Evolutionary conservation across 2,113 vertebrate species (phyloP).

Genomic region (Fulmarus glacialis): DNA sequence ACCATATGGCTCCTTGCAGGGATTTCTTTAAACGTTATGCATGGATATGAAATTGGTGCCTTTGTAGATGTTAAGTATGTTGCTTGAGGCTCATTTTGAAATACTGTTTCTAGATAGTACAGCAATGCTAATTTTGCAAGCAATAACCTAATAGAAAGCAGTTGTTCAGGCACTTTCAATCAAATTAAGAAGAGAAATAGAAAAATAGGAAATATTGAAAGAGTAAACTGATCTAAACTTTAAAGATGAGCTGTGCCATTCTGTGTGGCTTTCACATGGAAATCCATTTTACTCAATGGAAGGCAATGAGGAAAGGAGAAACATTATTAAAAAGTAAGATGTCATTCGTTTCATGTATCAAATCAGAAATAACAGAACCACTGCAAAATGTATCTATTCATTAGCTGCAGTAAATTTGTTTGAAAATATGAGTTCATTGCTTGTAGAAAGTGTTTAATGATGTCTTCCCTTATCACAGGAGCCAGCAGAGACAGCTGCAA

Average conservation of each 20-base stretch:
- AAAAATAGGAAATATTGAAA: background rate
- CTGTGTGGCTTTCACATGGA: background rate
- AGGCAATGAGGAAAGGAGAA: background rate
- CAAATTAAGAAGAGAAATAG: background rate
- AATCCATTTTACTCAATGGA: background rate
- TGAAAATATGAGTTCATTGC: background rate
- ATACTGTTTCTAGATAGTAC: background rate
- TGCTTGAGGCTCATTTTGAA: conserved; percentile 31
- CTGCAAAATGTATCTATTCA: background rate
- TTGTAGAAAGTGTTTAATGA: background rate
- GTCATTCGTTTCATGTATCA: background rate
- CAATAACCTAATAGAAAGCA: background rate
- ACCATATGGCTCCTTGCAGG: conserved; percentile 35
- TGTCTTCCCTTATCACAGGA: background rate
- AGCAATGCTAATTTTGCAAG: conserved; percentile 6
- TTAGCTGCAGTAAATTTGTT: background rate
- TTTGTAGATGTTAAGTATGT: background rate
- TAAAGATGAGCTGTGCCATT: background rate
- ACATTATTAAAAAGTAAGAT: background rate
- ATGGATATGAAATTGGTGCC: background rate
- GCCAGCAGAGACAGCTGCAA: background rate
- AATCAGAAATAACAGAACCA: background rate
- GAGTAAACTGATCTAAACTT: background rate
- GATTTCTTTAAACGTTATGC: conserved; percentile 25
- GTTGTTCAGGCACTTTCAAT: background rate